phyloP scores from a whole-genome alignment of 1,140 invertebrate species.

The Goniozus legneri region DNA sequence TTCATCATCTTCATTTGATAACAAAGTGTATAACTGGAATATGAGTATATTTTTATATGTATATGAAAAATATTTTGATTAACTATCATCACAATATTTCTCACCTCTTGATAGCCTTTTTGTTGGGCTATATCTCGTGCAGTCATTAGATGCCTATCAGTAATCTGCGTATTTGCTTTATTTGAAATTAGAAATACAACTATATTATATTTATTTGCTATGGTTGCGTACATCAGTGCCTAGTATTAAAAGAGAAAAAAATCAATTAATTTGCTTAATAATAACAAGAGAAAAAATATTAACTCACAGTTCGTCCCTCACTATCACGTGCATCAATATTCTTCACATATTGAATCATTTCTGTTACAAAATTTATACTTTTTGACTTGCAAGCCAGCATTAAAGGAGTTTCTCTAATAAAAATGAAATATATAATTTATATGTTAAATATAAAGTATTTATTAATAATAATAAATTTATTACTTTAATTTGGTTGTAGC shows the following conservation, averaged over 20 bases:
- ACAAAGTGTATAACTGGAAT: constrained; percentile 24
- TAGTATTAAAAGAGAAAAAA: constrained; percentile 28
- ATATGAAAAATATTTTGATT: constrained; percentile 9
- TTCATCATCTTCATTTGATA: constrained; percentile 17
- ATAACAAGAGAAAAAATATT: constrained; percentile 6
- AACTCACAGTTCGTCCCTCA: constrained; percentile 54
- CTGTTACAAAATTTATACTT: constrained; percentile 43
- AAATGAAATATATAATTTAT: constrained; percentile 8
- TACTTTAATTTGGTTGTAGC: constrained; percentile 31
- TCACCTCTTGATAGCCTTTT: constrained; percentile 50
- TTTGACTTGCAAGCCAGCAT: constrained; percentile 55
- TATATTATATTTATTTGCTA: constrained; percentile 50
- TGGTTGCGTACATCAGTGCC: constrained; percentile 56
- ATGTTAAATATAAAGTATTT: constrained; percentile 2
- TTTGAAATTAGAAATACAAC: constrained; percentile 51
- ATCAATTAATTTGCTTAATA: neutral
- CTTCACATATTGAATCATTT: constrained; percentile 48
- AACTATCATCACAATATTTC: constrained; percentile 2
- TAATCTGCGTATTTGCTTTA: constrained; percentile 47
- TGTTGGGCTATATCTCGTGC: constrained; percentile 48
- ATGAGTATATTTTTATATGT: constrained; percentile 5
- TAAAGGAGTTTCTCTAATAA: constrained; percentile 53
- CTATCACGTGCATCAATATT: constrained; percentile 56
- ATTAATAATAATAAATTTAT: constrained; percentile 2
- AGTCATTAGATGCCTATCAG: constrained; percentile 44